Evolutionary conservation across 1,140 invertebrate species (phyloP), one percentile per base, ranked within the genome.

Genomic region (Frieseomelitta varia): DNA sequence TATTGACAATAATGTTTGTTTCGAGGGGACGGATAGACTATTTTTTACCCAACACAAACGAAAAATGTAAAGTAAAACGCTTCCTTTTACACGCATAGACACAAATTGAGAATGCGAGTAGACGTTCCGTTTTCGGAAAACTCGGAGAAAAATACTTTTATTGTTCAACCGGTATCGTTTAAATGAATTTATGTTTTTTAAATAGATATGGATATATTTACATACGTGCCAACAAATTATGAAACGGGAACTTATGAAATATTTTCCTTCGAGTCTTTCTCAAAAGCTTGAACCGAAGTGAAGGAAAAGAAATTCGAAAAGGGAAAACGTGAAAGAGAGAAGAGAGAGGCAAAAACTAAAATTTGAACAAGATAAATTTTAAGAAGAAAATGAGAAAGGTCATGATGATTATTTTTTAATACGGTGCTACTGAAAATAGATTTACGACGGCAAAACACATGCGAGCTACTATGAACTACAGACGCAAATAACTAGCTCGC

Each of bases 1-100:
- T 72, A 39, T 79, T 79, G 81, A 84, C 81, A 84, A 84, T 84
- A 84, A 84, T 79, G 53, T 79, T 83, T 34, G 55, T 71, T 79
- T 61, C 39, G 47, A 77, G 27, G 39, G 21, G 39, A 47, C 39
- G 27, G 55, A 83, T 69, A 55, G 2, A 71, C n/a, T 83, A 83
- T 83, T 61, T 83, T 83, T 58, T 71, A 78, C 27, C 34, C 75
- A n/a, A 71, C 15, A 15, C 4, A 24, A 80, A 15, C 21, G 10
- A 67, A 51, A 17, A 1, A 21, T 58, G 14, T n/a, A 21, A 21
- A 30, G 10, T 19, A n/a, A 68, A 76, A 76, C 81, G 53, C 11
- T 65, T 39, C 6, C 51, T 68, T 58, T 27, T 68, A 53, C 19
- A 6, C 8, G n/a, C 39, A 51, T n/a, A 24, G 1, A 10, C 30